Evolutionary conservation across 1,140 invertebrate species (phyloP).

Genomic region (Bicyclus anynana): DNA sequence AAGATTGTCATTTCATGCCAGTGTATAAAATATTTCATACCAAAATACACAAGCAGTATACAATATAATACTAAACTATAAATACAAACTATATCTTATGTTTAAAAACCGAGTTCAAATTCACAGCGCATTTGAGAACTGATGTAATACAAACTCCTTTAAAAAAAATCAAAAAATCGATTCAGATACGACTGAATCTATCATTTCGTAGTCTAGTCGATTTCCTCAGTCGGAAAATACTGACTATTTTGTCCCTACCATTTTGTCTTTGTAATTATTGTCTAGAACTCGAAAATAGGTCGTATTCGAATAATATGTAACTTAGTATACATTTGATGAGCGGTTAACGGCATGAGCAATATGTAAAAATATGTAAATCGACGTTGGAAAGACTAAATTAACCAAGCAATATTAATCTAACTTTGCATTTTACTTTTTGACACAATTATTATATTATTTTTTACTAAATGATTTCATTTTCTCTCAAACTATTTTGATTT

Average conservation of each 20-base stretch:
- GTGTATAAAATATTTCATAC: no score
- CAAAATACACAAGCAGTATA: no score
- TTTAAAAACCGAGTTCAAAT: slow-evolving; percentile 26
- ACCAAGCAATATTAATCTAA: no score
- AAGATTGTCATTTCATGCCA: no score
- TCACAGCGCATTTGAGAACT: slow-evolving; percentile 56
- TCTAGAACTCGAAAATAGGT: neutral
- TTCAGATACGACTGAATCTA: neutral
- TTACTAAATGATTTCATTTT: no score
- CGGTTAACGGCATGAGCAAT: slow-evolving; percentile 1
- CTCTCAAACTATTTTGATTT: no score
- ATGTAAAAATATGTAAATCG: no score
- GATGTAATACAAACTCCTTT: slow-evolving; percentile 41
- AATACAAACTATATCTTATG: slow-evolving; percentile 29
- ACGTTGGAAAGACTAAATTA: no score
- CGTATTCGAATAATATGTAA: neutral
- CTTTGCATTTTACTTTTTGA: no score
- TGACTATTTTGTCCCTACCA: neutral
- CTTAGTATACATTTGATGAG: neutral
- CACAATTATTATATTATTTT: no score
- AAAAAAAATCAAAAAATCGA: neutral
- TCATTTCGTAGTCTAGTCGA: neutral
- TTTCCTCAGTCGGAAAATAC: neutral
- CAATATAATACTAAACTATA: slow-evolving; percentile 26
- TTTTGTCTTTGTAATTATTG: neutral